Base-by-base conservation (phyloP, 2,797 vertebrate genomes). In the Sebastes trivittatus region DNA sequence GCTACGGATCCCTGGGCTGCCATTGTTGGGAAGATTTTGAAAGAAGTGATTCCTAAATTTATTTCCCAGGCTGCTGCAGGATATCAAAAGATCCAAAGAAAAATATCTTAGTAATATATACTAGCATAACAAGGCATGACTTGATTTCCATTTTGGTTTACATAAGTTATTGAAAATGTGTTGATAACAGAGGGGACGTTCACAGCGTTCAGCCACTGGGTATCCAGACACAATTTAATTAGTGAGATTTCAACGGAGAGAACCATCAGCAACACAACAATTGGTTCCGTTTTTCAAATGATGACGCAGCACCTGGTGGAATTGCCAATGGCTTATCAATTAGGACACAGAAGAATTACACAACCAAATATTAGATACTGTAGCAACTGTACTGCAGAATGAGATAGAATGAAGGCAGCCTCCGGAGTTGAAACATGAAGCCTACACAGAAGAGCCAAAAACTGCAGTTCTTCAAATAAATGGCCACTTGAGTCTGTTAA, bases 101-200 rank as follows among this genome's bases (percentile, higher is more conserved):
- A 29, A 77, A 78, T 59, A 87, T 89, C 73, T 66, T 61, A 69
- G 87, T 78, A 85, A 78, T 74, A 83, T 64, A 85, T 52, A 71
- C 71, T 67, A 71, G 64, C 72, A 83, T 86, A 87, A 89, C 52
- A 77, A 79, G 72, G 61, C 64, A 54, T 32, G 54, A 69, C 55
- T 80, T 62, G 58, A 83, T 83, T 91, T 92, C 61, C 55, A 75
- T 87, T 88, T 82, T 13, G 7, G 76, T 82, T 89, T 70, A 60
- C 64, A 81, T 58, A 82, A 83, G 69, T 81, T 90, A 88, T 88
- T 90, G 84, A 82, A 87, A 83, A 72, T 59, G 42, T 38, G 62
- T 73, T 72, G 73, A 77, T 83, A 82, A 82, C 23, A 30, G 29
- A 72, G 49, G 72, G 52, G 54, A 61, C 42, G 73, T 85, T 85